Conservation (phyloP, 2,888 invertebrate genomes). For the Caenorhabditis zanzibari region DNA sequence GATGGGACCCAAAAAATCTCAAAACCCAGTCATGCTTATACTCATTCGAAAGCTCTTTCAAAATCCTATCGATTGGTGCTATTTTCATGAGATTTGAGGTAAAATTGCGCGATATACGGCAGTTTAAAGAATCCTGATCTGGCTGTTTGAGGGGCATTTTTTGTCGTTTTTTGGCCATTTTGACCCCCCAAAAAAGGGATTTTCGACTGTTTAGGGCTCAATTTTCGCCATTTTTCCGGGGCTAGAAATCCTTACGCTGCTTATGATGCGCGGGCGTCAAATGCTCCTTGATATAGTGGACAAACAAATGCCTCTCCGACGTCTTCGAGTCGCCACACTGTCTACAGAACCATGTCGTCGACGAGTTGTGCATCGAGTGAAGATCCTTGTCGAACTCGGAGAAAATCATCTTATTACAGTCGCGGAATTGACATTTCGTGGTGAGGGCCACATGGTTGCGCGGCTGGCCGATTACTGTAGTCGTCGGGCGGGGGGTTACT, state of each 20-base stretch:
- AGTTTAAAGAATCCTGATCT: too few species aligned
- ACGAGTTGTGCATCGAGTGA: slow-evolving; percentile 38
- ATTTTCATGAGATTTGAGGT: too few species aligned
- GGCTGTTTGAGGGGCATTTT: too few species aligned
- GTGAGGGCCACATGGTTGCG: background rate
- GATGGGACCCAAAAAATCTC: too few species aligned
- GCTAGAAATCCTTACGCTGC: slow-evolving; percentile 8
- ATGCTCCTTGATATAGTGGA: slow-evolving; percentile 42
- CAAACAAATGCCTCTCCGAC: slow-evolving; percentile 38
- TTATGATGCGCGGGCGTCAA: slow-evolving; percentile 18
- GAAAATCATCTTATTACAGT: background rate
- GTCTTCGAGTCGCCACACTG: slow-evolving; percentile 24
- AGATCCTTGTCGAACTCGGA: slow-evolving; percentile 32
- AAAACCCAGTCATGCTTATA: too few species aligned
- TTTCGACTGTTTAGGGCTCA: background rate
- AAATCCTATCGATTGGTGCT: too few species aligned
- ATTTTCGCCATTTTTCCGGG: background rate
- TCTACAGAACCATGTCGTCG: slow-evolving; percentile 35
- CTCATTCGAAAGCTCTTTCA: too few species aligned
- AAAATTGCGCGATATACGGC: too few species aligned
- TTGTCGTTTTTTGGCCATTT: too few species aligned
- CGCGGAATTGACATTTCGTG: background rate
- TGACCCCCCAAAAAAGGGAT: too few species aligned
- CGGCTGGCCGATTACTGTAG: too few species aligned
- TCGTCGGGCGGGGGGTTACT: too few species aligned